Percentiles rank a stretch among this genome's conserved stretches.
Conservation (phyloP, 2,888 invertebrate genomes). For the Dynastes tityus region DNA sequence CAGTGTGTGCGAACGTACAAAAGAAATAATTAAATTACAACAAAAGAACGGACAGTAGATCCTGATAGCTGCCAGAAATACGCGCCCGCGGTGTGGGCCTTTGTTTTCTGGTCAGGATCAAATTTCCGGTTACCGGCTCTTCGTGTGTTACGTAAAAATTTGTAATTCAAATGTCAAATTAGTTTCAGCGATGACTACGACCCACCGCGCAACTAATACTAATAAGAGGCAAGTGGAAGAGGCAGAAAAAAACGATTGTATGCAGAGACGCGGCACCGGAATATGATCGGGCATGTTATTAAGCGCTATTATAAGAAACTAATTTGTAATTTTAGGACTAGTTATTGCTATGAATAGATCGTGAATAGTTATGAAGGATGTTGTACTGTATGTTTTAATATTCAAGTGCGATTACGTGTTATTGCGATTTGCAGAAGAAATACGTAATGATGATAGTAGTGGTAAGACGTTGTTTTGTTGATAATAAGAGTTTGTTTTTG, state of each 20-base stretch:
- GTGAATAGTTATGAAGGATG: no score
- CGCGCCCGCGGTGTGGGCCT: constrained; percentile 8
- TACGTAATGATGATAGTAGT: no score
- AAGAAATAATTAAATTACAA: constrained; percentile 38
- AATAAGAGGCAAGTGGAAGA: background rate
- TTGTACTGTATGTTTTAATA: no score
- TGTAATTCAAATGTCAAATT: constrained; percentile 48
- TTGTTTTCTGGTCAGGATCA: constrained; percentile 42
- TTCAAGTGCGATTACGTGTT: no score
- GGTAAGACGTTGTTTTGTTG: no score
- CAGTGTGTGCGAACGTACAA: constrained; percentile 22
- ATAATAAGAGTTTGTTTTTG: no score
- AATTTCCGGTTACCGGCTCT: constrained; percentile 45
- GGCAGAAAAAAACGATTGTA: constrained; percentile 1
- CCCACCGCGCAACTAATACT: constrained; percentile 1
- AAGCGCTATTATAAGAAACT: constrained; percentile 8
- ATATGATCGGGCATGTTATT: constrained; percentile 13
- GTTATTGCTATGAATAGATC: no score
- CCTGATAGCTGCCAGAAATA: constrained; percentile 20
- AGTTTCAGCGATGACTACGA: constrained; percentile 34
- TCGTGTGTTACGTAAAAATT: constrained; percentile 49
- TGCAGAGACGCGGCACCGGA: constrained; percentile 8
- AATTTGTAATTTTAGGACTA: constrained; percentile 4
- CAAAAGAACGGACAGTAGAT: constrained; percentile 34
- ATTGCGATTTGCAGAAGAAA: no score